Base-by-base conservation (phyloP, 1,140 invertebrate genomes). In the Ips typographus region DNA sequence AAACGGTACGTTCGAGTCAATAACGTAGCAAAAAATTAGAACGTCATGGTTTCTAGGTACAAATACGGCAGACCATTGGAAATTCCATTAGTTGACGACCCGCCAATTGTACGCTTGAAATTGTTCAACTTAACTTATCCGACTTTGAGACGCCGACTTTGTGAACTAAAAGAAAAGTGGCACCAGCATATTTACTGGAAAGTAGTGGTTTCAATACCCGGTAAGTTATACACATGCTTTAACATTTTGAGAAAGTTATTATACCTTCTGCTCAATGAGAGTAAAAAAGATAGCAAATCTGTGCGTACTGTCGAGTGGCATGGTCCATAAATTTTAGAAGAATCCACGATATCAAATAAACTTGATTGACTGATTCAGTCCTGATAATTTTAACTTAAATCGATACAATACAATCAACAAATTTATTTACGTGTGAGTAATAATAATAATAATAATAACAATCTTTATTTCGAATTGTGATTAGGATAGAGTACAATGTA, bases 181-280 rank as follows among this genome's bases (percentile, higher is more conserved):
- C 81, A 82, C 56, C 82, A 83, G 68, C 83, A 83, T 70, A 79
- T 85, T 57, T 91, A 85, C 76, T 91, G 88, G 88, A 92, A 92
- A 80, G 72, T 90, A 38, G 78, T 86, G n/a, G 74, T 90, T 22
- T 71, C 69, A 43, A 42, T 71, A 36, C 69, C 69, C 40, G 69
- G 69, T 70, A 53, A 62, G 56, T 65, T 22, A 22, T 22, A 22
- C 3, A 22, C 2, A 22, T 22, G 22, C 22, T 22, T 22, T 22
- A 22, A 22, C 22, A 22, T 22, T 0, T 22, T 22, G 22, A 22
- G 0, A 22, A 22, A 22, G 22, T 22, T 22, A 22, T 22, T 22
- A 22, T 22, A 22, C 22, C 22, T 22, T 47, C 5, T 47, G 44
- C 44, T 47, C 44, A 47, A 47, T 5, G 44, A 47, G 44, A 22